Evolutionary conservation across 2,797 vertebrate species (phyloP).

Genomic region (Masticophis lateralis): DNA sequence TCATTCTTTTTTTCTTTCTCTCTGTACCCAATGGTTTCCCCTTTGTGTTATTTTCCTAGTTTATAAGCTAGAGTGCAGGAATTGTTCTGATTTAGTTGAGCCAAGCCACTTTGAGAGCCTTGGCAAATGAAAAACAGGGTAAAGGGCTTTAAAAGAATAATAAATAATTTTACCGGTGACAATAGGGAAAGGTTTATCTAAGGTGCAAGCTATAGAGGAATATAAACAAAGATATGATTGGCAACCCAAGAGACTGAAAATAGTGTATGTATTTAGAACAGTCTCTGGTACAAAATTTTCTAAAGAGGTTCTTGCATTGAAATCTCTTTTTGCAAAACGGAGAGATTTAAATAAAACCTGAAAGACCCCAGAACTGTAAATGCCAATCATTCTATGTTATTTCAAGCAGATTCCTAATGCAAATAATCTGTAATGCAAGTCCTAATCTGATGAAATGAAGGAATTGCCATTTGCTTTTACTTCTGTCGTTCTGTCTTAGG

Average conservation of each 20-base stretch:
- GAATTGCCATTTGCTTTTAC: background rate
- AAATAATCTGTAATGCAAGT: background rate
- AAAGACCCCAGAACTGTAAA: background rate
- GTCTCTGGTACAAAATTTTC: background rate
- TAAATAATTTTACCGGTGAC: background rate
- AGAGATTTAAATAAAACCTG: background rate
- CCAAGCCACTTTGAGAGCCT: background rate
- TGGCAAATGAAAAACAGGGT: background rate
- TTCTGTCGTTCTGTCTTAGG: background rate
- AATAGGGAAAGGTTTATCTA: background rate
- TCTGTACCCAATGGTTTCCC: background rate
- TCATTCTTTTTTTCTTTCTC: no score
- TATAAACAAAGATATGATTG: background rate
- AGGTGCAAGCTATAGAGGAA: no score
- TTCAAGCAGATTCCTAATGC: background rate
- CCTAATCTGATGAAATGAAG: background rate
- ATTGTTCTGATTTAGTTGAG: background rate
- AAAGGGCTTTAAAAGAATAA: background rate
- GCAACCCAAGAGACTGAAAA: background rate
- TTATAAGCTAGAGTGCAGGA: background rate
- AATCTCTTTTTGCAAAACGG: background rate
- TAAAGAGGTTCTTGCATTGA: background rate
- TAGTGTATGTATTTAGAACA: background rate
- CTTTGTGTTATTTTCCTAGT: background rate
- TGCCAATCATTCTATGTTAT: background rate